Conservation (phyloP, 2,888 invertebrate genomes). For the Keiferia lycopersicella region DNA sequence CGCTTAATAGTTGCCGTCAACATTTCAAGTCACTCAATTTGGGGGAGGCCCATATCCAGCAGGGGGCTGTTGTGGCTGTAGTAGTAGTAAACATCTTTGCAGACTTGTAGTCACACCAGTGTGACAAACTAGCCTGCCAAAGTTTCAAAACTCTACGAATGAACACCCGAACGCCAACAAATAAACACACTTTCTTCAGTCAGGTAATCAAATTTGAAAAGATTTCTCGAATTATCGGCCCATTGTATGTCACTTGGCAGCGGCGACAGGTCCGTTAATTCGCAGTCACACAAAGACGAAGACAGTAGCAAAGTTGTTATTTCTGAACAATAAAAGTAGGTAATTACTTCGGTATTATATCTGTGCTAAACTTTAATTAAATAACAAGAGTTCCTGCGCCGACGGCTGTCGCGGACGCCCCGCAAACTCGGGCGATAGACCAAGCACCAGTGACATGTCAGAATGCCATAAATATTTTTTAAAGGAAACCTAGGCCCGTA, state of each 20-base stretch:
- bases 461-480: no score
- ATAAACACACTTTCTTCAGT: background rate
- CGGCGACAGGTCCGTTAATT: background rate
- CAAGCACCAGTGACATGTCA: background rate
- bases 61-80: no score
- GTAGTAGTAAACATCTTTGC: no score
- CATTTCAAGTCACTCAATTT: no score
- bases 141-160: no score
- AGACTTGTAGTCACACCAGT: no score
- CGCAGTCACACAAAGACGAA: background rate
- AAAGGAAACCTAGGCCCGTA: no score
- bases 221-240: background rate
- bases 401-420: background rate
- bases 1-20: no score
- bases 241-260: background rate
- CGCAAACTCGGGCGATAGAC: background rate
- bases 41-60: no score
- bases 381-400: slow-evolving; percentile 13
- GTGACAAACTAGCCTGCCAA: no score
- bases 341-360: slow-evolving; percentile 15
- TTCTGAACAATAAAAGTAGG: slow-evolving; percentile 11
- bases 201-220: background rate
- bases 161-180: no score
- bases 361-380: slow-evolving; percentile 18
- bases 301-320: slow-evolving; percentile 2